Base-by-base conservation (phyloP, 2,797 vertebrate genomes). In the Xiphorhynchus erythropygius region DNA sequence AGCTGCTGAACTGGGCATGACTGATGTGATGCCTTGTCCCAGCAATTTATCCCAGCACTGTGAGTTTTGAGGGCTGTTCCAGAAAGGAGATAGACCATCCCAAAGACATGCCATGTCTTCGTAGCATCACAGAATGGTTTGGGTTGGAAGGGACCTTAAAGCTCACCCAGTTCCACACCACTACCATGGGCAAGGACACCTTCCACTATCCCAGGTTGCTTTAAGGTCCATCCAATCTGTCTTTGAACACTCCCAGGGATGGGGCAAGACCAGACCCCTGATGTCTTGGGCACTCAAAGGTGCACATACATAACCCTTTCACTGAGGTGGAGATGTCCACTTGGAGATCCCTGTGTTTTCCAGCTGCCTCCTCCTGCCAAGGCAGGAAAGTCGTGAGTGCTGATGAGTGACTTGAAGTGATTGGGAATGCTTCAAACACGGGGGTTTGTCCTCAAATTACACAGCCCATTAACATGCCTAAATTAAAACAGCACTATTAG, bases 371-470 rank as follows among this genome's bases (percentile, higher is more conserved):
- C 12, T 64, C 19, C 52, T 62, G 21, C 32, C 50, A 46, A 84
- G 42, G 44, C 37, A 67, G 41, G 24, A 53, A 39, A 49, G 75
- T 67, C 49, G 59, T 74, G 42, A 39, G 28, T 46, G 30, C 69
- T 78, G 60, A 23, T 60, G 65, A 88, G 74, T 56, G 64, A 27
- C 64, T 60, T 70, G 44, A 69, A 83, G 62, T 85, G 73, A 84
- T 60, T 67, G 33, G 62, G 46, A 95, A 41, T 46, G 49, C 86
- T 94, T 93, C 90, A 90, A 22, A 77, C 30, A 33, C 73, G n/a
- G 13, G 37, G 18, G 23, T 68, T 89, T 90, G 81, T 93, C 89
- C 91, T 90, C 81, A 90, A 93, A 92, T 87, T 71, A 78, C 81
- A 83, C 3, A 30, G 57, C 60, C 76, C 56, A 67, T 93, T 94